phyloP scores from a whole-genome alignment of 2,888 invertebrate species.

The Trilocha varians region DNA sequence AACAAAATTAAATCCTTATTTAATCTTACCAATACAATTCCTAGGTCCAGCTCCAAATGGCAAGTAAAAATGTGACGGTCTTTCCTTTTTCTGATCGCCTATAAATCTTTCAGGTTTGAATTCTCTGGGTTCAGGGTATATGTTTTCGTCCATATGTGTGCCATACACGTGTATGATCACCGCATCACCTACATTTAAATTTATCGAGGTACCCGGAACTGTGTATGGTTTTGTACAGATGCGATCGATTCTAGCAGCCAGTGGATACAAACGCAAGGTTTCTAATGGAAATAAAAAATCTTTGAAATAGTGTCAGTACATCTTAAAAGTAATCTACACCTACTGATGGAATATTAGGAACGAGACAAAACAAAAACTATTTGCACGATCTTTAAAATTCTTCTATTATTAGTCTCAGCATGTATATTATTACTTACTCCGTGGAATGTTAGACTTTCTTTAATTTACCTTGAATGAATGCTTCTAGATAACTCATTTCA shows the following conservation, averaged over 20 bases:
- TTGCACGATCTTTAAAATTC: neutral
- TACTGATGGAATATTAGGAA: too few species aligned
- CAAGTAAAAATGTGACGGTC: slow-evolving; percentile 62
- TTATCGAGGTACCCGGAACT: slow-evolving; percentile 56
- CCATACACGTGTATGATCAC: slow-evolving; percentile 61
- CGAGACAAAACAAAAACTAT: too few species aligned
- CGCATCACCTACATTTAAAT: slow-evolving; percentile 55
- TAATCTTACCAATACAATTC: slow-evolving; percentile 61
- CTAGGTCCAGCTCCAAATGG: slow-evolving; percentile 71
- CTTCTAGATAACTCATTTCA: slow-evolving; percentile 50
- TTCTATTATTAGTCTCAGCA: neutral
- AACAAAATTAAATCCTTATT: neutral
- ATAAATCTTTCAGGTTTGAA: slow-evolving; percentile 72
- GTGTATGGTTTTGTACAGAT: slow-evolving; percentile 69
- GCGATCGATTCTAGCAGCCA: slow-evolving; percentile 66
- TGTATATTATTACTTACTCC: neutral
- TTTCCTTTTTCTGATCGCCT: slow-evolving; percentile 61
- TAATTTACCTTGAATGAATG: slow-evolving; percentile 42
- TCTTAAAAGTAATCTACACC: slow-evolving; percentile 3
- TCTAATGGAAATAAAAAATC: slow-evolving; percentile 43
- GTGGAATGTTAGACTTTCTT: neutral
- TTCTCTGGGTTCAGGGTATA: slow-evolving; percentile 68
- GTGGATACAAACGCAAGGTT: slow-evolving; percentile 73
- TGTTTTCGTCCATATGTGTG: slow-evolving; percentile 69
- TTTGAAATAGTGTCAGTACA: neutral